phyloP scores from a whole-genome alignment of 2,113 vertebrate species.

The Lynx canadensis region DNA sequence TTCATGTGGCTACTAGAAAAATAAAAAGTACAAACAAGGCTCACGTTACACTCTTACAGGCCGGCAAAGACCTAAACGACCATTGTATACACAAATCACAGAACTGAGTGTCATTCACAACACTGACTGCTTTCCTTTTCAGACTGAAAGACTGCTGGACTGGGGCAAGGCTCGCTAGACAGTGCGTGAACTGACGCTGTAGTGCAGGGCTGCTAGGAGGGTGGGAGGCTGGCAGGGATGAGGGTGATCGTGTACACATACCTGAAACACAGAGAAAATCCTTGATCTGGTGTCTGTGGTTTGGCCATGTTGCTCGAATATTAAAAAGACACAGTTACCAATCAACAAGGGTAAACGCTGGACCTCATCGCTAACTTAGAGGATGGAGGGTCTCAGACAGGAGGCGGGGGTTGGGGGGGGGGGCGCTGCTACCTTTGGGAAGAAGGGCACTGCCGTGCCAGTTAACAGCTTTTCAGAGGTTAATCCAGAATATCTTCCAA shows the following conservation, averaged over 20 bases:
- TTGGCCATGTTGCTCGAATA: background rate
- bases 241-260: fast-evolving
- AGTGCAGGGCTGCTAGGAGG: background rate
- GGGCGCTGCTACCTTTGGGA: background rate
- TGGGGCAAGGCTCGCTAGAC: background rate
- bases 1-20: background rate
- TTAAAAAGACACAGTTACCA: background rate
- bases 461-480: background rate
- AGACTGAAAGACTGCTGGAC: background rate
- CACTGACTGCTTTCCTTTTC: background rate
- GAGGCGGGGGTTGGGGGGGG: no score
- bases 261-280: background rate
- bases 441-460: background rate
- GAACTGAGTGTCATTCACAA: background rate
- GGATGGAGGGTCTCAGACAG: background rate
- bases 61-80: background rate
- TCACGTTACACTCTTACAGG: background rate
- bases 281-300: background rate
- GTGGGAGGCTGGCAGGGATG: background rate
- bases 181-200: background rate
- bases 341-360: background rate
- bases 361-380: background rate
- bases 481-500: no score
- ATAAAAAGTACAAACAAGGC: background rate
- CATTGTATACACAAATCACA: background rate